Base-by-base conservation (phyloP, 2,888 invertebrate genomes). In the Papilio gigon region DNA sequence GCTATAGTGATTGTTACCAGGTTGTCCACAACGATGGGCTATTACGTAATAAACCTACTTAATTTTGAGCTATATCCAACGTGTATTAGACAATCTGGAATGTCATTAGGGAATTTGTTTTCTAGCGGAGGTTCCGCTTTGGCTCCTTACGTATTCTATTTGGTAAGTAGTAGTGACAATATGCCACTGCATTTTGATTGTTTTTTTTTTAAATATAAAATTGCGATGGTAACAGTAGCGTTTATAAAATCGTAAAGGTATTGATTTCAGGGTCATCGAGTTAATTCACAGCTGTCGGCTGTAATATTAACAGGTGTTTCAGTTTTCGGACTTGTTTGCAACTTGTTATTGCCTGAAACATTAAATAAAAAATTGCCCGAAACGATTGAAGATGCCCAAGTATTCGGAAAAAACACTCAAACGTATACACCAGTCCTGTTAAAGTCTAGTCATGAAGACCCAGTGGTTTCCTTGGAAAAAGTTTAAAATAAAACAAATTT, bases 61-160 rank as follows among this genome's bases (percentile, higher is more conserved):
- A 93, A 93, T 67, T 92, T 95, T 80, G 95, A 95, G 83, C 87
- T 94, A 22, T 95, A 94, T 80, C 95, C 95, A 14, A 95, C 95
- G 0, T 93, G 93, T 74, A 84, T 95, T 37, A 86, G 95, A 25
- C 94, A 95, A 77, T 93, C 94, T 8, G 95, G 95, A 63, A 92
- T 94, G 74, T 93, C 94, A 0, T 78, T 95, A 68, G 93, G 94
- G 35, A 91, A 92, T 65, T 90, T 94, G 40, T 77, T 93, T 56
- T 92, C 93, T 8, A 93, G 93, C 78, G 87, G 87, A 25, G 85
- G 94, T 58, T 92, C 93, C 20, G 89, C 93, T n/a, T 74, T 93
- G 58, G 93, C 93, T 0, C 94, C 95, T 0, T 94, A 94, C 76
- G 86, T 95, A 71, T 93, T 94, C 25, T 93, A 93, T 78, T 79